Conservation (phyloP, 2,113 vertebrate genomes). For the Pheucticus melanocephalus region DNA sequence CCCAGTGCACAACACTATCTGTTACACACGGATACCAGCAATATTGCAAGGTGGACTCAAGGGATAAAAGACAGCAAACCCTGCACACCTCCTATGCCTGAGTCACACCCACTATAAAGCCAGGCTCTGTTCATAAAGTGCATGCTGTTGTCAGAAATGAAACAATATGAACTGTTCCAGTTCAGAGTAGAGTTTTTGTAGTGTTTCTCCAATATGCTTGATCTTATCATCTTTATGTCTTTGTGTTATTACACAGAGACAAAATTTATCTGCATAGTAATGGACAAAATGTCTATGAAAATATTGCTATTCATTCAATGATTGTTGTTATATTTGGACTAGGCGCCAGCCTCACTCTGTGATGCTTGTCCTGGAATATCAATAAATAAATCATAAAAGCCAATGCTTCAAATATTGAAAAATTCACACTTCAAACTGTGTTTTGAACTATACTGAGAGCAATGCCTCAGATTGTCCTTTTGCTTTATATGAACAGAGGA, state of each 20-base stretch:
- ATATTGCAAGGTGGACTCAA: slow-evolving; percentile 72
- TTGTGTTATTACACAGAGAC: neutral
- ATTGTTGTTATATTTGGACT: slow-evolving; percentile 13
- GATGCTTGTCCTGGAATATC: slow-evolving; percentile 53
- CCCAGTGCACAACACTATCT: slow-evolving; percentile 77
- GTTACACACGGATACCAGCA: slow-evolving; percentile 77
- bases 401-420: slow-evolving; percentile 65
- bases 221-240: neutral
- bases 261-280: neutral
- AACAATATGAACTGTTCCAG: neutral
- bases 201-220: neutral
- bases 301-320: neutral
- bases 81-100: slow-evolving; percentile 51
- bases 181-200: neutral
- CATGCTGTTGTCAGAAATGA: slow-evolving; percentile 9
- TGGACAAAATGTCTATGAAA: slow-evolving; percentile 2
- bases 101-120: slow-evolving; percentile 38
- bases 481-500: slow-evolving; percentile 50
- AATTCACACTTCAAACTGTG: slow-evolving; percentile 65
- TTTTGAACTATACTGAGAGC: slow-evolving; percentile 60
- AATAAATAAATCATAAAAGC: slow-evolving; percentile 71
- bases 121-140: slow-evolving; percentile 31
- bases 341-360: neutral
- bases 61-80: slow-evolving; percentile 64
- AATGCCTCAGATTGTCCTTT: slow-evolving; percentile 57